Percentiles rank a stretch among this genome's conserved stretches.
Evolutionary conservation across 2,113 vertebrate genomes (phyloP).

Genomic region (Thalassarche chlororhynchos): DNA sequence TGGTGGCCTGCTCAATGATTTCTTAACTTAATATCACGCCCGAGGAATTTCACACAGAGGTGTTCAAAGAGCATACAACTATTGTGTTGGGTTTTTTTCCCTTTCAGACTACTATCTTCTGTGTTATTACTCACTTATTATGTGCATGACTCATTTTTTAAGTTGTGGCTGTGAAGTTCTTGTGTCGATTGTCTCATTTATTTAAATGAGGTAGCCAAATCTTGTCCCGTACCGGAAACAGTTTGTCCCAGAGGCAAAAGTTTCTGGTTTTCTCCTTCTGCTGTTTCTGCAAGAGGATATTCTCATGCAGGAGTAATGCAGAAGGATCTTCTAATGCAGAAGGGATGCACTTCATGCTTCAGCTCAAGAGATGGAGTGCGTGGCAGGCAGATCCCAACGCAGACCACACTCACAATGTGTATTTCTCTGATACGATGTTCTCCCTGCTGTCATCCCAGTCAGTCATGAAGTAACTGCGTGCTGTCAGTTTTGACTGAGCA

Average conservation of each 20-base stretch:
- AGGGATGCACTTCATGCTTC: background rate
- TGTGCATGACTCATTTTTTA: background rate
- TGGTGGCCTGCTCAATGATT: background rate
- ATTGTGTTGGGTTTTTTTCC: background rate
- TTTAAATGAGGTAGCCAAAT: background rate
- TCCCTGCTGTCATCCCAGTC: background rate
- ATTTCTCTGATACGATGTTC: background rate
- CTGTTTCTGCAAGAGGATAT: background rate
- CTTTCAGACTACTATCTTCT: background rate
- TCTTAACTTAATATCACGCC: background rate
- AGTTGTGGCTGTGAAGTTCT: background rate
- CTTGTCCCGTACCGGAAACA: background rate
- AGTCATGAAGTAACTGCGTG: rapidly evolving
- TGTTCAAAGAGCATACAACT: background rate
- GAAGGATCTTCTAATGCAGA: background rate
- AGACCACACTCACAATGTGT: background rate
- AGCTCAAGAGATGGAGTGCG: background rate
- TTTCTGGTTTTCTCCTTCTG: background rate
- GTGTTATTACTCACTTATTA: background rate
- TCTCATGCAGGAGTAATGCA: background rate
- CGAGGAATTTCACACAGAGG: background rate
- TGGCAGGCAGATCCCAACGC: background rate
- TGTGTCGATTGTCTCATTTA: background rate
- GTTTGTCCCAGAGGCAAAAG: background rate
- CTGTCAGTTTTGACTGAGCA: background rate